Base-by-base conservation (phyloP, 2,888 invertebrate genomes). In the Drosophila quinaria region DNA sequence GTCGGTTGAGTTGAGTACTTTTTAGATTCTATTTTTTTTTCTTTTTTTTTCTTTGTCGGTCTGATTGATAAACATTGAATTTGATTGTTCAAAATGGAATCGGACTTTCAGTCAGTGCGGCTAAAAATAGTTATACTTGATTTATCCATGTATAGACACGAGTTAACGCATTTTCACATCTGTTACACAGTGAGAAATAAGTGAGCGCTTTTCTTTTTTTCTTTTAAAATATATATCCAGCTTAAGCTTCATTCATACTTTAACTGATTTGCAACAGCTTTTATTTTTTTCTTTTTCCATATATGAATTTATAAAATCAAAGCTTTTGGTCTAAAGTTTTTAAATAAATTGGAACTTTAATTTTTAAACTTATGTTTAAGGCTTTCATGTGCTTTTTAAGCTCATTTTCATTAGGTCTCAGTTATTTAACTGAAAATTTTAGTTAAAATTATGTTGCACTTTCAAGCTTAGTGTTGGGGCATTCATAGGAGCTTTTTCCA, bases 401-500 rank as follows among this genome's bases (percentile, higher is more conserved):
- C 39, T 9, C 8, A n/a, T n/a, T 37, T n/a, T 22, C 4, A 22
- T n/a, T n/a, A n/a, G n/a, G 22, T 22, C 4, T 22, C 22, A 22
- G 22, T 22, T 1, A 22, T 25, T 1, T 25, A 5, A 5, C 25
- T 25, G 25, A 25, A 25, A 41, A 41, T 13, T 29, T 0, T 15
- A 10, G 15, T 11, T 15, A 0, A 47, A 49, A 10, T 59, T 31
- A 41, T 22, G 31, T 22, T 4, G 2, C 44, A 44, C 37, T 41
- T 15, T 37, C 54, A 0, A n/a, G 11, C 35, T 35, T 35, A 4
- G 49, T 17, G 25, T 8, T 19, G 0, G 87, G 83, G 9, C 87
- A 83, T 3, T 54, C 74, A 31, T 41, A 86, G 13, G 65, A 15
- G 25, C 62, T 63, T 46, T 73, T 80, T 1, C 89, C 87, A 8